Percentiles rank a stretch among this genome's conserved stretches.
Conservation (phyloP, 2,797 vertebrate genomes). For the Falco rusticolus region DNA sequence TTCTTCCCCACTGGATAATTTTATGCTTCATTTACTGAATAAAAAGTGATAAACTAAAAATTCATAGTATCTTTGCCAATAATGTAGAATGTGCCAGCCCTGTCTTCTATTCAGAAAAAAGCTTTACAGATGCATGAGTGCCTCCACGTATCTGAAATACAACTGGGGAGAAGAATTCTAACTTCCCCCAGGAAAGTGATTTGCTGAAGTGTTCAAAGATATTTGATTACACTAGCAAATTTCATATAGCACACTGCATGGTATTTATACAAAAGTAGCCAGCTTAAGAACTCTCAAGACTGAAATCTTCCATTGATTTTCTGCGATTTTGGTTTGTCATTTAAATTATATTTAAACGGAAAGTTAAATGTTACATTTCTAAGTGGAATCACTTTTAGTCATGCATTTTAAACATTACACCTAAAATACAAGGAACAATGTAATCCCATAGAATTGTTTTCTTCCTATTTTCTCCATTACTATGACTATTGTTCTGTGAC, state of each 20-base stretch:
- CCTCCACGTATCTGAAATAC: not conserved
- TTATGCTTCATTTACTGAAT: not conserved
- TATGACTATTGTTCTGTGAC: not conserved
- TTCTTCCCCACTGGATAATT: not conserved
- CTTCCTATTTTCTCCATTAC: not conserved
- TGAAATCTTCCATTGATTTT: not conserved
- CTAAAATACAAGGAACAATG: not conserved
- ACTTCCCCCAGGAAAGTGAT: not conserved
- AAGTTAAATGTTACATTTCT: not conserved
- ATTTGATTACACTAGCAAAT: not conserved
- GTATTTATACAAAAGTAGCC: not conserved
- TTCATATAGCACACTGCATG: not conserved
- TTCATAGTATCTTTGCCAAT: not conserved
- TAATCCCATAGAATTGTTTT: not conserved
- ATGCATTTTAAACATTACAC: not conserved
- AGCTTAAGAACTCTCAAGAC: not conserved
- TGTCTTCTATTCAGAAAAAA: not conserved
- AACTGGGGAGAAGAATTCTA: not conserved
- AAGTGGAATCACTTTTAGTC: not conserved
- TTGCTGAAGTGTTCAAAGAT: not conserved
- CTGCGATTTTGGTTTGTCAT: not conserved
- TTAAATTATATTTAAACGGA: not conserved
- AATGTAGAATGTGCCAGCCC: not conserved
- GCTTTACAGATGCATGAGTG: not conserved
- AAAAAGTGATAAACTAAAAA: not conserved